Conservation (phyloP, 2,113 vertebrate species). For the Bettongia penicillata region DNA sequence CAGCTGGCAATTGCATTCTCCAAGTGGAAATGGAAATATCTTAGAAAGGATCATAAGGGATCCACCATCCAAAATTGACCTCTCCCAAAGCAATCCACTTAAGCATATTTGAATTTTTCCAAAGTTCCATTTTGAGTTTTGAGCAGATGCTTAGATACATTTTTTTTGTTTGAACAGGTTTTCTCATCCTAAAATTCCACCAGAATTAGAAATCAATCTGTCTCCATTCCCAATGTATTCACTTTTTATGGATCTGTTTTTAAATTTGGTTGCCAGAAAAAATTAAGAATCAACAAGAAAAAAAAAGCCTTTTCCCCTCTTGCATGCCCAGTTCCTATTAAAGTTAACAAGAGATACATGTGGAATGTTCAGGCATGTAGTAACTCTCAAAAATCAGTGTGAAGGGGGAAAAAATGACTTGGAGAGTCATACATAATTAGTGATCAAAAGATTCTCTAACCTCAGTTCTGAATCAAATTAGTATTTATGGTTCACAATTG, state of each 20-base stretch:
- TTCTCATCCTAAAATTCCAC: constrained; percentile 44
- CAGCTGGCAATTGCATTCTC: not conserved
- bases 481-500: not conserved
- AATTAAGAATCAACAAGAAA: not conserved
- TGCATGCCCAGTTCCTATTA: not conserved
- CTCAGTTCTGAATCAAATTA: not conserved
- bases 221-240: not conserved
- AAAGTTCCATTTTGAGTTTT: not conserved
- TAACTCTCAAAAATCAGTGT: not conserved
- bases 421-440: not conserved
- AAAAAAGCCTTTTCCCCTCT: not conserved
- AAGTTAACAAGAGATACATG: not conserved
- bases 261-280: not conserved
- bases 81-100: not conserved
- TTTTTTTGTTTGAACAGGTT: constrained; percentile 36
- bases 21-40: not conserved
- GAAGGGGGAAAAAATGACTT: not conserved
- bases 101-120: constrained; percentile 12
- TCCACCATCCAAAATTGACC: not conserved
- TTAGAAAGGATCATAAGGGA: not conserved
- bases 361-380: not conserved
- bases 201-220: constrained; percentile 27
- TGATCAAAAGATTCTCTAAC: not conserved
- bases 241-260: constrained; percentile 19
- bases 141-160: not conserved